Conservation (phyloP, 2,797 vertebrate genomes). For the Rhadinocentrus ornatus region DNA sequence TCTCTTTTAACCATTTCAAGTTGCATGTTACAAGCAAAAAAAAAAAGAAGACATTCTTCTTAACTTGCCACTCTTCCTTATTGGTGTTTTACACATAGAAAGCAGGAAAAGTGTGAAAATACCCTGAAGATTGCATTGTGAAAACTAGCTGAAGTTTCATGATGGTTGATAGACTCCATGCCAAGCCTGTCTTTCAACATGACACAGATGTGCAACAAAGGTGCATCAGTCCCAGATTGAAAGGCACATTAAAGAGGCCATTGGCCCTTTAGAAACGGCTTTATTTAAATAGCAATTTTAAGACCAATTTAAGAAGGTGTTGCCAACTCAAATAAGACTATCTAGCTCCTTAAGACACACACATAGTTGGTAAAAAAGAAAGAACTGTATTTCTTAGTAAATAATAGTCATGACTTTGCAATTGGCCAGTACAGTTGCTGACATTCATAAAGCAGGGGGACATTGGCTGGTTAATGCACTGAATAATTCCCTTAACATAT, state of each 20-base stretch:
- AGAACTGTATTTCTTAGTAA: neutral
- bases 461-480: neutral
- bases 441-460: neutral
- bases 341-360: neutral
- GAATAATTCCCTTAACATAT: neutral
- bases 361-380: no score
- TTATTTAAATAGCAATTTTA: neutral
- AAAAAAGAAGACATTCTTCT: neutral
- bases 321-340: neutral
- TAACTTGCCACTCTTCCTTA: neutral
- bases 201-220: no score
- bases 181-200: no score
- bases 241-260: neutral
- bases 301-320: no score
- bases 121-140: no score
- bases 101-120: no score
- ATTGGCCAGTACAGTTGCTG: neutral
- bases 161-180: no score
- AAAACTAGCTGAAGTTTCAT: no score
- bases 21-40: neutral
- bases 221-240: no score
- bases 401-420: neutral
- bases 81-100: neutral
- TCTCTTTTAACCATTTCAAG: no score
- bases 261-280: neutral